phyloP scores from a whole-genome alignment of 2,888 invertebrate species.

The Strigamia crassipes region DNA sequence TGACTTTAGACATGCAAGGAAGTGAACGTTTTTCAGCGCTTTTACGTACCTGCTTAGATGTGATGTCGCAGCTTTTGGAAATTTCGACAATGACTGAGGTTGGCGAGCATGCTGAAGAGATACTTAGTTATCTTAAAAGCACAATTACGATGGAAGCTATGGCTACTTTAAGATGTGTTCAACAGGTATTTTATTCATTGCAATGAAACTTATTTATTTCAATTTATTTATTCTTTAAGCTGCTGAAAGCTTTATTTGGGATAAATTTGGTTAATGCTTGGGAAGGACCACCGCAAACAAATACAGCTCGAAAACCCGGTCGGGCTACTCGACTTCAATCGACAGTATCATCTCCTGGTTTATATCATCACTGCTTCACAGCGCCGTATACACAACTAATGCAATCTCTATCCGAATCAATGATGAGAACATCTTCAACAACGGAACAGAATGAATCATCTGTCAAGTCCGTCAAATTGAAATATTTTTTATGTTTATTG shows the following conservation, averaged over 20 bases:
- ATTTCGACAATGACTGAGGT: conserved; percentile 72
- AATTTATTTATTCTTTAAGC: conserved; percentile 55
- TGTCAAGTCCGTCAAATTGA: neutral
- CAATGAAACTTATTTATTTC: neutral
- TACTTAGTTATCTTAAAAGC: conserved; percentile 73
- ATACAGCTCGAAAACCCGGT: conserved; percentile 54
- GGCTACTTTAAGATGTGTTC: conserved; percentile 73
- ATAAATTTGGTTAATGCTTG: conserved; percentile 67
- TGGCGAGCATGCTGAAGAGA: conserved; percentile 76
- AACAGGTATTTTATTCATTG: conserved; percentile 65
- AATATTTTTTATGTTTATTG: neutral
- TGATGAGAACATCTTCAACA: conserved; percentile 47
- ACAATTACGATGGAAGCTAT: conserved; percentile 73
- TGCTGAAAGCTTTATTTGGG: conserved; percentile 72
- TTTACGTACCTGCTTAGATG: conserved; percentile 61
- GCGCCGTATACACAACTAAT: conserved; percentile 60
- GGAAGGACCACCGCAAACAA: conserved; percentile 51
- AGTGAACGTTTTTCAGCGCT: conserved; percentile 75
- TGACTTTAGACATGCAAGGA: conserved; percentile 74
- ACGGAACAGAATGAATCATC: conserved; percentile 14
- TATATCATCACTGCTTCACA: conserved; percentile 59
- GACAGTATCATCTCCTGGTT: conserved; percentile 55
- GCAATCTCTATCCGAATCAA: conserved; percentile 56
- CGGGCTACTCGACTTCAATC: conserved; percentile 55
- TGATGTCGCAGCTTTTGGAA: conserved; percentile 70